Evolutionary conservation across 2,888 invertebrate species (phyloP).

Genomic region (Chrysolina haemoptera): DNA sequence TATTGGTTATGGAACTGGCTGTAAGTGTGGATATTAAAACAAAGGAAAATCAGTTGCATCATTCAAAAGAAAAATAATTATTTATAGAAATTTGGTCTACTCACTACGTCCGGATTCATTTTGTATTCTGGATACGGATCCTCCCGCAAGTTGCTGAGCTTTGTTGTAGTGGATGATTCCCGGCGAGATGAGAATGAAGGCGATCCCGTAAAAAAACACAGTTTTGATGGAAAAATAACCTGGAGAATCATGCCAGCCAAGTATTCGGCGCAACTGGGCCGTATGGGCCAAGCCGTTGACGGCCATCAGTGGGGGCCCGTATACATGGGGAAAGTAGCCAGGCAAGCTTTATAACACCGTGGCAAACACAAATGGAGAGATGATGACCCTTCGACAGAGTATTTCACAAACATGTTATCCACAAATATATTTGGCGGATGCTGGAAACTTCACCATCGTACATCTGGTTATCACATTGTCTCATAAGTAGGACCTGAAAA

Average conservation of each 20-base stretch:
- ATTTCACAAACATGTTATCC: constrained; percentile 45
- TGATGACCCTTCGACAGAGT: constrained; percentile 31
- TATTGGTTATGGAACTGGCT: too few relatives aligned
- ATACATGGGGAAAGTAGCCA: constrained; percentile 43
- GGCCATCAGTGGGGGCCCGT: constrained; percentile 62
- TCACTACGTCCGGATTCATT: constrained; percentile 44
- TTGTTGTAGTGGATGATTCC: constrained; percentile 35
- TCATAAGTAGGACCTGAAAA: constrained; percentile 36
- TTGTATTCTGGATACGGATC: constrained; percentile 23
- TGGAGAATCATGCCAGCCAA: constrained; percentile 51
- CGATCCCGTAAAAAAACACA: constrained; percentile 47
- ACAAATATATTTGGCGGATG: constrained; percentile 31
- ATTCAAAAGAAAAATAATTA: background rate
- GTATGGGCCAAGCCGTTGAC: constrained; percentile 58
- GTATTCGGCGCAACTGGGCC: constrained; percentile 60
- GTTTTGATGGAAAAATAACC: constrained; percentile 50
- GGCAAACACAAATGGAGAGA: constrained; percentile 35
- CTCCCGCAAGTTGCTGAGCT: constrained; percentile 29
- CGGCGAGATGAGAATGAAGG: constrained; percentile 45
- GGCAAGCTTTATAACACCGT: constrained; percentile 39
- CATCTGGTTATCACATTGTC: constrained; percentile 43
- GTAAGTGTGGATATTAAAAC: too few relatives aligned
- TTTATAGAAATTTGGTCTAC: constrained; percentile 24
- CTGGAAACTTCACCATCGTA: constrained; percentile 24
- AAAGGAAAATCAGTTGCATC: too few relatives aligned